Conservation (phyloP, 2,888 invertebrate genomes). For the Xestia ashworthii region DNA sequence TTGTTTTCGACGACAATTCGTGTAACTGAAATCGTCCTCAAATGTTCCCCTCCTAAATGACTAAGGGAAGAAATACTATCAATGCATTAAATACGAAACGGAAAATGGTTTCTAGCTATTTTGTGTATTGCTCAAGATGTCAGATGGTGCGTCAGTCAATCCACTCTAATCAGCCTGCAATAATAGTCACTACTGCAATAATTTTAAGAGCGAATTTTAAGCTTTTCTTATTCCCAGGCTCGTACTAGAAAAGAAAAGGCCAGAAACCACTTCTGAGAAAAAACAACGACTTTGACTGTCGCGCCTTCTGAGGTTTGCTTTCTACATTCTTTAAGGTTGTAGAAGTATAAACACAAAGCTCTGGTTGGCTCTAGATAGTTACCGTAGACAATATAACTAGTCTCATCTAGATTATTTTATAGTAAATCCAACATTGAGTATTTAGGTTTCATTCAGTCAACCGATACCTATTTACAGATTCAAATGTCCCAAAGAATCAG, state of each 20-base stretch:
- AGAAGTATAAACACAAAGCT: conserved; percentile 15
- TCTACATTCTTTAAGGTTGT: conserved; percentile 24
- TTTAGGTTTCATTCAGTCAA: conserved; percentile 16
- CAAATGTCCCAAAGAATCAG: conserved; percentile 34
- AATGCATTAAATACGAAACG: neutral
- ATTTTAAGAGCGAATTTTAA: conserved; percentile 32
- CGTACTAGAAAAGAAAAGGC: conserved; percentile 22
- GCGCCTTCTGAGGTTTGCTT: conserved; percentile 70
- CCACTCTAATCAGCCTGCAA: neutral
- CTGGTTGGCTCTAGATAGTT: conserved; percentile 1
- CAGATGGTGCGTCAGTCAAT: conserved; percentile 65
- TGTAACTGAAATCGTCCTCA: neutral
- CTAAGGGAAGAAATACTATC: neutral
- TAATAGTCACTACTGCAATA: conserved; percentile 9
- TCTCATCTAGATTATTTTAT: conserved; percentile 10
- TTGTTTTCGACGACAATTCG: neutral
- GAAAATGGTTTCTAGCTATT: neutral
- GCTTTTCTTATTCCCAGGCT: conserved; percentile 48
- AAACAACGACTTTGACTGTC: conserved; percentile 51
- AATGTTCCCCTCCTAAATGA: neutral
- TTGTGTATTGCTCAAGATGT: neutral
- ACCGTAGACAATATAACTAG: conserved; percentile 18
- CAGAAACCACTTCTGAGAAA: conserved; percentile 33
- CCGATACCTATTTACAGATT: conserved; percentile 54
- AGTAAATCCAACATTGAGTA: neutral